phyloP scores from a whole-genome alignment of 2,113 vertebrate genomes.

The Eidolon helvum region DNA sequence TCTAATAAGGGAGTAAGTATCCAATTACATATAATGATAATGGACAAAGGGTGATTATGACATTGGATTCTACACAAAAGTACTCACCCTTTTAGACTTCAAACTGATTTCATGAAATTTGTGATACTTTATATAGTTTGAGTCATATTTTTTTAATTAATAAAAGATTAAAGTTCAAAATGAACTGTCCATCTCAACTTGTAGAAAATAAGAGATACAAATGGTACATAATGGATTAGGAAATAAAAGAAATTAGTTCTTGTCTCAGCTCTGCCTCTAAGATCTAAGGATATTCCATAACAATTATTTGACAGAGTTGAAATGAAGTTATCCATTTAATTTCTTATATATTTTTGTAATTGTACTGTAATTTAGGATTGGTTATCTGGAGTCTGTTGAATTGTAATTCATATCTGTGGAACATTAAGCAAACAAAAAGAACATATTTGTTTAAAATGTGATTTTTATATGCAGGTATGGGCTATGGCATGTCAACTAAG shows the following conservation, averaged over 20 bases:
- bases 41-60: not conserved
- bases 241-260: not conserved
- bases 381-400: not conserved
- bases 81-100: not conserved
- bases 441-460: not conserved
- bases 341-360: not conserved
- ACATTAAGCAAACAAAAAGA: not conserved
- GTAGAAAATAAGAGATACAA: not conserved
- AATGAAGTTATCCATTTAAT: not conserved
- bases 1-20: not conserved
- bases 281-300: not conserved
- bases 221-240: not conserved
- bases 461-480: not conserved
- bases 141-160: not conserved
- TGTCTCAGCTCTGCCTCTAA: not conserved
- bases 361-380: not conserved
- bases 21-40: not conserved
- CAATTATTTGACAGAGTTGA: not conserved
- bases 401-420: not conserved
- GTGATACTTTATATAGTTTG: not conserved
- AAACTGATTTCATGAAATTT: not conserved
- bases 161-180: not conserved
- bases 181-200: not conserved
- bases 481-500: not conserved
- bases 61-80: not conserved